phyloP scores from a whole-genome alignment of 2,888 invertebrate genomes.

The Pediacus dermestoides region DNA sequence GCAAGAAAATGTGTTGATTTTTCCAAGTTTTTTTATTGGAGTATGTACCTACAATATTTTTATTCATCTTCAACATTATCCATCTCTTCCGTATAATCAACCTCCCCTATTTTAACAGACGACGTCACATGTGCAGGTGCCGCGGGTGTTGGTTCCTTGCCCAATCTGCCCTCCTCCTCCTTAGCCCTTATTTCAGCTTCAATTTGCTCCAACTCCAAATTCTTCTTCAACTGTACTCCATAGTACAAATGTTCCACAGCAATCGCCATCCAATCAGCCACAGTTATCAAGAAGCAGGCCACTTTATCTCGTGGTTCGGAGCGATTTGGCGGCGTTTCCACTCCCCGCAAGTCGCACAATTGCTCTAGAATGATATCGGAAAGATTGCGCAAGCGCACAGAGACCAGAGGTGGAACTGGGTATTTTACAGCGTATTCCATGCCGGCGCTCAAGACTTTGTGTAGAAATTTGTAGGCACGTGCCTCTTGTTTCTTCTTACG shows the following conservation, averaged over 20 bases:
- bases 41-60: too few relatives aligned
- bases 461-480: conserved; percentile 29
- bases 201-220: conserved; percentile 34
- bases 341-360: conserved; percentile 69
- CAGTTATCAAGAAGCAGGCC: conserved; percentile 37
- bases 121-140: too few relatives aligned
- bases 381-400: conserved; percentile 55
- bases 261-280: conserved; percentile 46
- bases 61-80: too few relatives aligned
- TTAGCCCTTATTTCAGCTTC: conserved; percentile 20
- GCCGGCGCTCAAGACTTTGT: conserved; percentile 28
- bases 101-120: too few relatives aligned
- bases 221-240: conserved; percentile 42
- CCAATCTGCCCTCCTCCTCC: too few relatives aligned
- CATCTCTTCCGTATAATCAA: too few relatives aligned
- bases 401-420: conserved; percentile 54
- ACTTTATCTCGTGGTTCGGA: conserved; percentile 26
- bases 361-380: conserved; percentile 58
- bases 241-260: conserved; percentile 44
- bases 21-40: too few relatives aligned
- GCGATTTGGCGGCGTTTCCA: conserved; percentile 71
- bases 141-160: too few relatives aligned
- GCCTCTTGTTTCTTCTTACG: conserved; percentile 21
- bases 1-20: too few relatives aligned
- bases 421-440: conserved; percentile 41